Base-by-base conservation (phyloP, 2,113 vertebrate species). In the Paedocypris sp. region DNA sequence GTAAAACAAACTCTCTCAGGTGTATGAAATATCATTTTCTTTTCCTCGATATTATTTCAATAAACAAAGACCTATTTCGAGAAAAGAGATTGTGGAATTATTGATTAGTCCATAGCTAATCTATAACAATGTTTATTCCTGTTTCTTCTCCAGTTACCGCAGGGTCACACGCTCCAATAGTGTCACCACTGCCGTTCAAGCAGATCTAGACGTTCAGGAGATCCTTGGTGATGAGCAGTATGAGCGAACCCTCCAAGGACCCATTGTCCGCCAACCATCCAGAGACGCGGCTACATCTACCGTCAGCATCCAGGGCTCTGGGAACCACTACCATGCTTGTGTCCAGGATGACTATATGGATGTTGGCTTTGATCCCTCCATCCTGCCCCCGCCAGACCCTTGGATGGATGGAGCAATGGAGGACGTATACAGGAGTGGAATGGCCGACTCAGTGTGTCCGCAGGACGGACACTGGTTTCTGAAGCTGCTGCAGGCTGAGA, bases 381-480 rank as follows among this genome's bases (percentile, higher is more conserved):
- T 97, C 72, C 87, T 98, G 68, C 94, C 94, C 15, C 94, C 94
- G 31, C 94, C 94, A 8, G 94, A 96, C 70, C 94, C 94, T 20
- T 98, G 94, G 94, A 98, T 97, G 76, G 94, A 98, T 78, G 90
- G 87, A 3, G 87, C 90, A 53, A 85, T 86, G 0, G 93, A 95
- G 3, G 64, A 67, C 64, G 93, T 94, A 64, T 6, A 79, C 88
- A 64, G 89, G 88, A 74, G 85, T 84, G 69, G 22, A 25, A 89
- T 90, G 61, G 87, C 90, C 71, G 84, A 87, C 57, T 93, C 90
- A 3, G 89, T 94, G 80, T 98, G 91, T 75, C 92, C 91, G 67
- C 87, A 92, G 64, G 93, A 98, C 1, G 95, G 95, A 68, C 92
- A 87, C 80, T 98, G 95, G 95, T 98, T 98, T 68, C 86, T 97